Conservation (phyloP, 2,888 invertebrate genomes). For the Pristionchus mayeri region DNA sequence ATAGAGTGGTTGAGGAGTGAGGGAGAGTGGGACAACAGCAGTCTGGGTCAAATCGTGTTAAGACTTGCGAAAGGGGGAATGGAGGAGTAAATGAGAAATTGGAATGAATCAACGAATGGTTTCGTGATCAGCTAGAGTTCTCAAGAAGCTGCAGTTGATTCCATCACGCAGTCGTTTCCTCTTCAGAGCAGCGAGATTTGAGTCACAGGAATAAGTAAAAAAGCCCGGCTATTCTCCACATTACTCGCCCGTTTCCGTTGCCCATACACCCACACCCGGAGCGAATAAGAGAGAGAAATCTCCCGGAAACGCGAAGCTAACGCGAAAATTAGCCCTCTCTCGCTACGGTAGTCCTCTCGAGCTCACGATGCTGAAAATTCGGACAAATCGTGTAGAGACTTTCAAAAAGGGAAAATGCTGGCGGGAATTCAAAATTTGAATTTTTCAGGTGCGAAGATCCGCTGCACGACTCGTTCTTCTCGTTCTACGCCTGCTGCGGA, state of each 20-base stretch:
- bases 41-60: no score
- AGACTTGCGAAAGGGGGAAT: no score
- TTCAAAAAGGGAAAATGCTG: neutral
- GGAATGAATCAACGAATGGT: no score
- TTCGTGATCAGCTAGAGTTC: no score
- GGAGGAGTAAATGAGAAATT: no score
- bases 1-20: constrained; percentile 9
- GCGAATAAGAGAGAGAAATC: neutral
- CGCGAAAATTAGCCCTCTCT: constrained; percentile 13
- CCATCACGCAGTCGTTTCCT: no score
- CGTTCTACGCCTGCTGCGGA: constrained; percentile 62
- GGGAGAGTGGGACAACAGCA: neutral
- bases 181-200: no score
- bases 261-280: neutral
- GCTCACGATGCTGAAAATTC: neutral
- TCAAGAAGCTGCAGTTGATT: no score
- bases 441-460: constrained; percentile 63
- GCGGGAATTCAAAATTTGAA: neutral
- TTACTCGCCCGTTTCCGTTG: neutral
- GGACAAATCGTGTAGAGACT: neutral
- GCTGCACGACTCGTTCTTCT: constrained; percentile 60
- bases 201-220: no score
- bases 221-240: no score
- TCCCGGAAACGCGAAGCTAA: constrained; percentile 10
- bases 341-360: neutral